phyloP scores from a whole-genome alignment of 1,140 invertebrate species.

The Adoxophyes honmai region DNA sequence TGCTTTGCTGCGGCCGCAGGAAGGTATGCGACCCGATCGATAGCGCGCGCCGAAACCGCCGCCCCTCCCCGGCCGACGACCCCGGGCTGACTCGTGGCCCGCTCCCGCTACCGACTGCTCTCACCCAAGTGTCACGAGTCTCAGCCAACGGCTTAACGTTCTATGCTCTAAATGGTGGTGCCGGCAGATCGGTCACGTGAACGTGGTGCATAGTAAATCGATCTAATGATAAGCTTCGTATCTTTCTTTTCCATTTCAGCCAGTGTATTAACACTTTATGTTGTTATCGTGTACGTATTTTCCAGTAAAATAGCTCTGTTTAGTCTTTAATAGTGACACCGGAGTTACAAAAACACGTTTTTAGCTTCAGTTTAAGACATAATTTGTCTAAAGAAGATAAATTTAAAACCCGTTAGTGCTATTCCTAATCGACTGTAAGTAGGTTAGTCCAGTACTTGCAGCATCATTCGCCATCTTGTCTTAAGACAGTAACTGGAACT shows the following conservation, averaged over 20 bases:
- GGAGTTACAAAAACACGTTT: neutral
- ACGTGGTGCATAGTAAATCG: slow-evolving; percentile 14
- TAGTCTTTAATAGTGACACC: no score
- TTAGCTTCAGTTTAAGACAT: neutral
- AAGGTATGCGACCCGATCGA: slow-evolving; percentile 80
- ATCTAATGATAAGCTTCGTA: neutral
- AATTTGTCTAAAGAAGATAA: neutral
- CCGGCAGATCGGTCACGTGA: slow-evolving; percentile 5
- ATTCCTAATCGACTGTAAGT: neutral
- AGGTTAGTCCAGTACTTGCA: slow-evolving; percentile 7
- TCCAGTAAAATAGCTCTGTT: no score
- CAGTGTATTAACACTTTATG: no score
- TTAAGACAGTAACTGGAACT: neutral
- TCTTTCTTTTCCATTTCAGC: no score
- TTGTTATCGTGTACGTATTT: no score
- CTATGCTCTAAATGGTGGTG: neutral
- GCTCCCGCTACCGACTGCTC: neutral
- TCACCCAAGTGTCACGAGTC: no score
- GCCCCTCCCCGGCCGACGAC: slow-evolving; percentile 73
- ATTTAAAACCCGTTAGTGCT: neutral
- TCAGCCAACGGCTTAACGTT: no score
- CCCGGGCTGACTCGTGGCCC: slow-evolving; percentile 53
- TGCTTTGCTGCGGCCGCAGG: slow-evolving; percentile 92
- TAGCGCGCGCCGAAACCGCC: slow-evolving; percentile 68
- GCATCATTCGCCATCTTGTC: slow-evolving; percentile 18